Base-by-base conservation (phyloP, 2,888 invertebrate species). In the Limnephilus auricula region DNA sequence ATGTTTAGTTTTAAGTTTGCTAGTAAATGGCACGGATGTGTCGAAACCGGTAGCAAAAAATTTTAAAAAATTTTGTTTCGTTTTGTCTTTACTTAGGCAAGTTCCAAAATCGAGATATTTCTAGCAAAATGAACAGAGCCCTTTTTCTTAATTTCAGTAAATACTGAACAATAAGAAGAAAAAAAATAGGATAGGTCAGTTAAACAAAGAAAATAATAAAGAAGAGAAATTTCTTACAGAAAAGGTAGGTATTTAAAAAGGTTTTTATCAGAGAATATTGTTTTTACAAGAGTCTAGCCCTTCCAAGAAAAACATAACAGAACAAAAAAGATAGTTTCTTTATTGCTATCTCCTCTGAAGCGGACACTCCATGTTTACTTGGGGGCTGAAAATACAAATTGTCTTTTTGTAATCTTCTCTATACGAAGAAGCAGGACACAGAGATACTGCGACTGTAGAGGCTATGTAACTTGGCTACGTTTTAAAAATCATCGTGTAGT, bases 311-410 rank as follows among this genome's bases (percentile, higher is more conserved):
- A 84, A 84, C 30, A 85, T 40, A 85, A 85, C 13, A 45, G 30
- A 45, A 45, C 45, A 45, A 45, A 85, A 85, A 85, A 85, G 25
- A 85, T 85, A 80, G 80, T 15, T 40, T n/a, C 85, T 85, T 30
- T 85, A 85, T 40, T 34, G 85, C 40, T 40, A 40, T 85, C 85
- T 85, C 82, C 25, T 85, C 45, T 85, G 37, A 45, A 85, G 40
- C 85, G 85, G 45, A 85, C 85, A 40, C 45, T 85, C 37, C 6
- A 15, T 25, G 85, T 85, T 85, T 85, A n/a, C 45, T 85, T 45
- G 34, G 30, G 85, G 37, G 37, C 85, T 45, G 45, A 32, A 85
- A 30, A 85, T 85, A 85, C 85, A 85, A 85, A 85, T 85, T 85
- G 85, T 45, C 45, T 15, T 85, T 85, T 40, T 15, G 85, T 40